These are phyloP conservation scores for Luehdorfia chinensis DNA, from an alignment of 1,140 invertebrate genomes.

Conservation along the genomic window DNA sequence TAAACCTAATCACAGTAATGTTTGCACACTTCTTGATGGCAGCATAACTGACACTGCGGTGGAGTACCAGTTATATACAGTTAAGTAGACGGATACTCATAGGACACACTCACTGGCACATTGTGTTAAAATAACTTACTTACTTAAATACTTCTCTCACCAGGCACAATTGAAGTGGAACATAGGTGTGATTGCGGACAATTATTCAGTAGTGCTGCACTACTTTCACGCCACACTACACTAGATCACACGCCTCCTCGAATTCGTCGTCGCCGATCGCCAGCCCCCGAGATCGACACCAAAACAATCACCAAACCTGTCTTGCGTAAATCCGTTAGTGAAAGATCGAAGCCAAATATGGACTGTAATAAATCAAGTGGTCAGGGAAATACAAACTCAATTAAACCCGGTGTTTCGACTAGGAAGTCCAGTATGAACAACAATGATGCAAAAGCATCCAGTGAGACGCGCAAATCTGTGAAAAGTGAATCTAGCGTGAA, in stretches of 20 bases:
- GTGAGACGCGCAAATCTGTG: conserved; percentile 18
- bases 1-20: too few relatives aligned
- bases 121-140: too few relatives aligned
- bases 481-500: conserved; percentile 28
- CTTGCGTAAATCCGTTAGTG: neutral
- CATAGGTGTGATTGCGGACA: conserved; percentile 71
- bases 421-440: conserved; percentile 31
- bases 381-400: conserved; percentile 19
- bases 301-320: conserved; percentile 7
- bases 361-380: conserved; percentile 1
- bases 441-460: conserved; percentile 21
- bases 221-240: conserved; percentile 60
- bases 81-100: too few relatives aligned
- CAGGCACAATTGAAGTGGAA: conserved; percentile 47
- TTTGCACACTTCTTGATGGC: too few relatives aligned
- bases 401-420: conserved; percentile 24
- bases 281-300: conserved; percentile 25
- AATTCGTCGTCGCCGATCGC: conserved; percentile 43
- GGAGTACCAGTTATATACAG: too few relatives aligned
- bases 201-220: conserved; percentile 60
- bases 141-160: too few relatives aligned
- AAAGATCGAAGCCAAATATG: conserved; percentile 12
- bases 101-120: too few relatives aligned
- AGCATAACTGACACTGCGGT: too few relatives aligned
- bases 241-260: conserved; percentile 70